phyloP scores from a whole-genome alignment of 2,888 invertebrate genomes.

The Sericinus montela region DNA sequence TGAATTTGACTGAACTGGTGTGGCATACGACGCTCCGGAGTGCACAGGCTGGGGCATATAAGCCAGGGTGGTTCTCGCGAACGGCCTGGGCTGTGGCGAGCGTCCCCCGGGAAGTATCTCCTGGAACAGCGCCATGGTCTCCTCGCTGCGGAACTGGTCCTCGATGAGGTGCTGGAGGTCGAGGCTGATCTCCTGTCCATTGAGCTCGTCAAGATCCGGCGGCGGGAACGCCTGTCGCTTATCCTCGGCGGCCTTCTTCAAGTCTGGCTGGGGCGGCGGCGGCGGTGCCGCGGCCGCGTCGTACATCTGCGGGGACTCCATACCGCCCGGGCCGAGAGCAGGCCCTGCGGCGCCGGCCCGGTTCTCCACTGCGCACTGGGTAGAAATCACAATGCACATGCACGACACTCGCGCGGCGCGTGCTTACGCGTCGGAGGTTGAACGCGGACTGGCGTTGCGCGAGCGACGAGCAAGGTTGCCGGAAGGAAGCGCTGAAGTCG shows the following conservation, averaged over 20 bases:
- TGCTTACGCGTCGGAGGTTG: conserved; percentile 33
- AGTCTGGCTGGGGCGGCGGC: conserved; percentile 81
- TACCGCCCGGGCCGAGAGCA: conserved; percentile 74
- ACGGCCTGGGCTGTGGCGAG: conserved; percentile 62
- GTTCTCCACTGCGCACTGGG: conserved; percentile 75
- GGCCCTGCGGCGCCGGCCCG: conserved; percentile 71
- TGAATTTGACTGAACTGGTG: conserved; percentile 73
- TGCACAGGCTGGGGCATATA: conserved; percentile 97
- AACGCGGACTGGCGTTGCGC: conserved; percentile 57
- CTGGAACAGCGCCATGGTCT: conserved; percentile 86
- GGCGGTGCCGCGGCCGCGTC: conserved; percentile 83
- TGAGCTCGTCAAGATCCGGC: conserved; percentile 92
- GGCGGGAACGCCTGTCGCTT: conserved; percentile 87
- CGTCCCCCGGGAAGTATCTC: conserved; percentile 85
- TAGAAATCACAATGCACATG: conserved; percentile 63
- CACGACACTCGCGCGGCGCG: conserved; percentile 41
- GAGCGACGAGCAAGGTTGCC: conserved; percentile 54
- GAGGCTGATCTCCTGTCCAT: conserved; percentile 94
- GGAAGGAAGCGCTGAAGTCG: conserved; percentile 68
- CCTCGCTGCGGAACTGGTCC: conserved; percentile 92
- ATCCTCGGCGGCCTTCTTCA: conserved; percentile 80
- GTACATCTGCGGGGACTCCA: conserved; percentile 94
- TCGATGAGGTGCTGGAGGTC: conserved; percentile 95
- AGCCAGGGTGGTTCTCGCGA: conserved; percentile 86
- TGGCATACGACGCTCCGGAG: conserved; percentile 83